Evolutionary conservation across 2,888 invertebrate species (phyloP).

Genomic region (Chironomus riparius): DNA sequence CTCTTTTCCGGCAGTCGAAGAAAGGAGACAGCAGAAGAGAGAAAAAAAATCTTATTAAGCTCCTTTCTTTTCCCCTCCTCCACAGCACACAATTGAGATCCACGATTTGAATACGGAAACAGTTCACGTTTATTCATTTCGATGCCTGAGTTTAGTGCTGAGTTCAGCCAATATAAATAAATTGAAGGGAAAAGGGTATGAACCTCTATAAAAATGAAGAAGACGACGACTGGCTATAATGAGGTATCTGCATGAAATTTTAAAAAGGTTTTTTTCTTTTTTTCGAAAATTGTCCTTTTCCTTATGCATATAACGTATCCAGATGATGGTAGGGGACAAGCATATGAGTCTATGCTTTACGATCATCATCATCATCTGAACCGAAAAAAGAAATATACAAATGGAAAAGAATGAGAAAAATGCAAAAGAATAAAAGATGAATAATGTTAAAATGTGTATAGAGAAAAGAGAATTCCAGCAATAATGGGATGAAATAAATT

Average conservation of each 20-base stretch:
- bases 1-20: not conserved
- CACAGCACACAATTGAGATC: slow-evolving; percentile 9
- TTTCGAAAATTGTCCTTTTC: not conserved
- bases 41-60: slow-evolving; percentile 18
- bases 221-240: not conserved
- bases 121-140: slow-evolving; percentile 20
- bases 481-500: slow-evolving; percentile 24
- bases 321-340: not conserved
- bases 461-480: not conserved
- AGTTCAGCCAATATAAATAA: slow-evolving; percentile 2
- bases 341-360: not conserved
- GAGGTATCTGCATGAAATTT: slow-evolving; percentile 6
- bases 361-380: not conserved
- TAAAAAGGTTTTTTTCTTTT: not conserved
- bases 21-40: not conserved
- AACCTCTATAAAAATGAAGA: not conserved
- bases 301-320: not conserved
- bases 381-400: no score
- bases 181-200: not conserved
- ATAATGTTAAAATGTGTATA: slow-evolving; percentile 15
- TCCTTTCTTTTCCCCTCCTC: not conserved
- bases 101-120: slow-evolving; percentile 25
- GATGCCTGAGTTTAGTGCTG: not conserved
- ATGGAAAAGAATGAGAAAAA: no score
- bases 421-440: not conserved